A percentile compares a stretch with the other conserved stretches of the same genome.
phyloP scores from a whole-genome alignment of 2,797 vertebrate genomes.

The Pogoniulus pusillus region DNA sequence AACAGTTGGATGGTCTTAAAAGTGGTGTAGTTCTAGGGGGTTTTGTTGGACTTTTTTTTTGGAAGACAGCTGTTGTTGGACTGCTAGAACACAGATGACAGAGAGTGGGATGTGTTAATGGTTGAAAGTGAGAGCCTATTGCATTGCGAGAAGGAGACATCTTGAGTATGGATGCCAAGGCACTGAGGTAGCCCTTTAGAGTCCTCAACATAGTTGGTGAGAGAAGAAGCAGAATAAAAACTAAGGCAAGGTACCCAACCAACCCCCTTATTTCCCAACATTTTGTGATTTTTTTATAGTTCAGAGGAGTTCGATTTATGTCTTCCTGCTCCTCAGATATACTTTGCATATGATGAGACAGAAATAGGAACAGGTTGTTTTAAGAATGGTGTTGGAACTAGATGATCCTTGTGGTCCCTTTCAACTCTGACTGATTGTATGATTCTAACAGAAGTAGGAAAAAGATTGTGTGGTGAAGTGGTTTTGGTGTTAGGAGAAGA shows the following conservation, averaged over 20 bases:
- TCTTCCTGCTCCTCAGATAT: neutral
- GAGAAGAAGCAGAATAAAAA: neutral
- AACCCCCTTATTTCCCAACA: neutral
- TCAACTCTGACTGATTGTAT: too few species aligned
- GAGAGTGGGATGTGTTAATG: conserved; percentile 15
- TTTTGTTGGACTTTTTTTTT: neutral
- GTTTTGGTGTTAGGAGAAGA: neutral
- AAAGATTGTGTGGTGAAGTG: neutral
- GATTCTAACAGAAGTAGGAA: neutral
- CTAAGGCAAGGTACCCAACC: neutral
- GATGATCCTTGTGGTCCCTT: too few species aligned
- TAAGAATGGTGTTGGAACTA: too few species aligned
- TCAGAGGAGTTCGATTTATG: neutral
- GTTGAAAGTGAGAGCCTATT: neutral
- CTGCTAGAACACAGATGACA: conserved; percentile 2
- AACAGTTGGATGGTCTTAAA: conserved; percentile 64
- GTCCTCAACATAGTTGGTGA: neutral
- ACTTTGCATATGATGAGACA: neutral
- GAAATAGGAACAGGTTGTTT: too few species aligned
- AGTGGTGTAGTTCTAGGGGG: neutral
- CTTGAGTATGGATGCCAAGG: neutral
- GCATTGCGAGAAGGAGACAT: neutral
- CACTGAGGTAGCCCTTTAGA: neutral
- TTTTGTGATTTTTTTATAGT: neutral
- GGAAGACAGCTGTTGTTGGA: conserved; percentile 4